These are phyloP conservation scores for Tapirus terrestris DNA, from an alignment of 2,113 vertebrate genomes.

Conservation along the genomic window DNA sequence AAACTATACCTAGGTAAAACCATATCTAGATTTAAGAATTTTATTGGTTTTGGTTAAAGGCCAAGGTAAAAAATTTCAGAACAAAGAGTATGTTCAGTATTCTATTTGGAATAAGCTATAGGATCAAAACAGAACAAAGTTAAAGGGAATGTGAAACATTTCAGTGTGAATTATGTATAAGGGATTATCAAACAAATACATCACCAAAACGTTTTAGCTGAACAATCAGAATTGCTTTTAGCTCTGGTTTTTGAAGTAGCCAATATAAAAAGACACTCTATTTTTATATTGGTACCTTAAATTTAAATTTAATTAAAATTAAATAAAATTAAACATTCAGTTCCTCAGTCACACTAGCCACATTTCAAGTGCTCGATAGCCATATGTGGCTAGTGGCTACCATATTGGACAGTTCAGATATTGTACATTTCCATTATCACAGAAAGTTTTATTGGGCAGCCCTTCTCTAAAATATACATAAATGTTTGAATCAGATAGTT, in stretches of 20 bases:
- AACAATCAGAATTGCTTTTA: neutral
- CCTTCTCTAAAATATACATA: neutral
- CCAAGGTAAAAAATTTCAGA: neutral
- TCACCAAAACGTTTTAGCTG: neutral
- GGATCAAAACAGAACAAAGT: neutral
- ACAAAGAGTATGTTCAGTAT: neutral
- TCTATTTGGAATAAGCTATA: neutral
- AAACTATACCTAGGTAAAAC: neutral
- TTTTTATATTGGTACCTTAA: neutral
- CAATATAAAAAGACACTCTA: neutral
- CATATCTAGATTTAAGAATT: neutral
- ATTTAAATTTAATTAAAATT: constrained; percentile 29
- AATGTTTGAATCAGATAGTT: neutral
- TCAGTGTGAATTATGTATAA: neutral
- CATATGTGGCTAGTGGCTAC: neutral
- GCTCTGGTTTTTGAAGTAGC: neutral
- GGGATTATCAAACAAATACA: neutral
- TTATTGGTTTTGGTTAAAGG: constrained; percentile 46
- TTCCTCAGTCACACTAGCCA: neutral
- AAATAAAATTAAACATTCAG: neutral
- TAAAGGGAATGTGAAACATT: neutral
- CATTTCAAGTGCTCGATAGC: neutral
- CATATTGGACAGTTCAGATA: too few species aligned
- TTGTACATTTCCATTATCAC: neutral
- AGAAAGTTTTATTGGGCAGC: neutral